Conservation (phyloP, 2,888 invertebrate species). For the Epinotia demarniana region DNA sequence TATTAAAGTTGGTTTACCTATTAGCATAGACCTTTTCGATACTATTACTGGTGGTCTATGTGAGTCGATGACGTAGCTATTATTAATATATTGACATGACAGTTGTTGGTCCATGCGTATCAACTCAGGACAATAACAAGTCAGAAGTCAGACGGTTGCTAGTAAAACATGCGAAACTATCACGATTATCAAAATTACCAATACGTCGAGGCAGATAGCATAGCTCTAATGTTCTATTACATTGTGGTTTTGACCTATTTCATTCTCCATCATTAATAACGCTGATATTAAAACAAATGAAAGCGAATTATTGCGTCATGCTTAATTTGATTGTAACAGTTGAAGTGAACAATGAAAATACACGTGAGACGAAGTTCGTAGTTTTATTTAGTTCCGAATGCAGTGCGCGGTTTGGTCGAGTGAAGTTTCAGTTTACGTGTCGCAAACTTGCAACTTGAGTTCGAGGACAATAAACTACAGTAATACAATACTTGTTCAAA, state of each 20-base stretch:
- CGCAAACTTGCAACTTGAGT: conserved; percentile 15
- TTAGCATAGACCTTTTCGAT: not conserved
- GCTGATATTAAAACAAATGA: not conserved
- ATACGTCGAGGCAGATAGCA: not conserved
- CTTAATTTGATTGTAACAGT: not conserved
- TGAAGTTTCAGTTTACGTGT: conserved; percentile 15
- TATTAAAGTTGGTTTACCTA: not conserved
- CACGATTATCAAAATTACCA: too few relatives aligned
- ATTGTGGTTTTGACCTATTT: not conserved
- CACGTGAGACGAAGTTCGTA: not conserved
- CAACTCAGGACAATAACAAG: too few relatives aligned
- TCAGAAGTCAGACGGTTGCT: too few relatives aligned
- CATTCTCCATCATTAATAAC: not conserved
- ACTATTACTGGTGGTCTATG: too few relatives aligned
- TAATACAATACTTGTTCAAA: not conserved
- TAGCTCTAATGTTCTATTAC: not conserved
- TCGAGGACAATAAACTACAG: not conserved
- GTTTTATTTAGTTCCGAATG: not conserved
- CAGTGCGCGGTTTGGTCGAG: not conserved
- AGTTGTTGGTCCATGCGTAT: too few relatives aligned
- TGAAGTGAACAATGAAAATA: not conserved
- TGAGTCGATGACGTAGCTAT: too few relatives aligned
- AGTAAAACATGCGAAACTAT: not conserved
- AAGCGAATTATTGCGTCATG: not conserved
- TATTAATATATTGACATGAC: too few relatives aligned